A percentile compares a stretch with the other conserved stretches of the same genome.
Conservation (phyloP, 2,888 invertebrate species). For the Palloptera scutellata region DNA sequence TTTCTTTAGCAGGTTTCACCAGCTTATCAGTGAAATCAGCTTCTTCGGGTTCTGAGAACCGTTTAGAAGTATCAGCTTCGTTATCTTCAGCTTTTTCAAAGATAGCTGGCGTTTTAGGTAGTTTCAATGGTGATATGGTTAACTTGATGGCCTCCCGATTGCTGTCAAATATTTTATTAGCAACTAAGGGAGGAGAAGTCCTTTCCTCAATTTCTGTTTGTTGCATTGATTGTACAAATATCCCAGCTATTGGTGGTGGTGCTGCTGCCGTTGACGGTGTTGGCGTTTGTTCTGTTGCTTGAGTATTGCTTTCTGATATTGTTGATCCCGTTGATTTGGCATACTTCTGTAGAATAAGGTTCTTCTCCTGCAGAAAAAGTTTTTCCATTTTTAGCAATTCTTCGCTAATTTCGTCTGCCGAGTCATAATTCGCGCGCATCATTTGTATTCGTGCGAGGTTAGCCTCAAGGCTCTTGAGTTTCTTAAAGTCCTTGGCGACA, state of each 20-base stretch:
- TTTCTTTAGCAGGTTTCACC: conserved; percentile 54
- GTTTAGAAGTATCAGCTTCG: conserved; percentile 30
- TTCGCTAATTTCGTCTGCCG: conserved; percentile 59
- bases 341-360: conserved; percentile 58
- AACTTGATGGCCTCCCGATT: conserved; percentile 62
- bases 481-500: conserved; percentile 57
- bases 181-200: conserved; percentile 34
- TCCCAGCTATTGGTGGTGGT: conserved; percentile 8
- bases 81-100: conserved; percentile 44
- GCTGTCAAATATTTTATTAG: conserved; percentile 57
- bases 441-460: conserved; percentile 59
- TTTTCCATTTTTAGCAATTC: conserved; percentile 60
- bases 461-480: conserved; percentile 57
- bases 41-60: conserved; percentile 41
- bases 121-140: conserved; percentile 58
- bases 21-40: conserved; percentile 51
- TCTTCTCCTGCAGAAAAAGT: conserved; percentile 56
- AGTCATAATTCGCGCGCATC: conserved; percentile 61
- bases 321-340: conserved; percentile 45
- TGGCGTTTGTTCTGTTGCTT: not conserved
- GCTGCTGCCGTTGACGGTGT: conserved; percentile 22
- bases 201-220: conserved; percentile 13
- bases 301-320: conserved; percentile 7
- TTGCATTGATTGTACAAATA: conserved; percentile 29
- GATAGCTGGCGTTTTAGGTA: conserved; percentile 52